Base-by-base conservation (phyloP, 1,140 invertebrate genomes). In the Amyelois transitella region DNA sequence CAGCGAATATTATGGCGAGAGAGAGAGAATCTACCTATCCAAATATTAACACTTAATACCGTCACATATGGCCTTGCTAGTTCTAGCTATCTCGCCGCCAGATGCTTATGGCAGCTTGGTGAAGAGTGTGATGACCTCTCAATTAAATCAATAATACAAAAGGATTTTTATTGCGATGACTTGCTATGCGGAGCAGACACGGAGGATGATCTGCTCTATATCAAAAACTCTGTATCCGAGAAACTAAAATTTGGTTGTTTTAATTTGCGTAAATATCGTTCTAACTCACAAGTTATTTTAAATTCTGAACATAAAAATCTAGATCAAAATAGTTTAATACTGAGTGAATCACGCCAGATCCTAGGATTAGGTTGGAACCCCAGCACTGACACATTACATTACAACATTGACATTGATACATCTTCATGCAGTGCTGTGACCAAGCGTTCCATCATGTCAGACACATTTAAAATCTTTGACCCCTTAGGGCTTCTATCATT, bases 131-230 rank as follows among this genome's bases (percentile, higher is more conserved):
- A 58, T n/a, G 51, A 60, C 12, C 22, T 58, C 6, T 60, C 54
- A 47, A 76, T 78, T 8, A 45, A 28, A 32, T 67, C 49, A 7
- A 66, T 81, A 2, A 73, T 86, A 4, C 43, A 58, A 24, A 55
- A 47, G 0, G 78, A 89, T 73, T 81, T 89, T 45, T 90, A 89
- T 51, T 77, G 89, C 1, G 89, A 90, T 67, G 88, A 90, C 64
- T 18, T 89, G 0, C 55, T 87, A 4, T 77, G 77, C 0, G 81
- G 83, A 1, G 38, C 57, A 12, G 55, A 88, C 53, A 49, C 32
- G 32, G 32, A 55, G 43, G 1, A 21, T 12, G 43, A 65, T 52
- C 53, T 66, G 48, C 12, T 14, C 17, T 38, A 53, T 10, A 64
- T 70, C 48, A 38, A 55, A 44, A 49, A 59, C 2, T 19, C 49